Percentiles rank a stretch among this genome's conserved stretches.
phyloP scores from a whole-genome alignment of 2,797 vertebrate genomes.

The Falco berigora region DNA sequence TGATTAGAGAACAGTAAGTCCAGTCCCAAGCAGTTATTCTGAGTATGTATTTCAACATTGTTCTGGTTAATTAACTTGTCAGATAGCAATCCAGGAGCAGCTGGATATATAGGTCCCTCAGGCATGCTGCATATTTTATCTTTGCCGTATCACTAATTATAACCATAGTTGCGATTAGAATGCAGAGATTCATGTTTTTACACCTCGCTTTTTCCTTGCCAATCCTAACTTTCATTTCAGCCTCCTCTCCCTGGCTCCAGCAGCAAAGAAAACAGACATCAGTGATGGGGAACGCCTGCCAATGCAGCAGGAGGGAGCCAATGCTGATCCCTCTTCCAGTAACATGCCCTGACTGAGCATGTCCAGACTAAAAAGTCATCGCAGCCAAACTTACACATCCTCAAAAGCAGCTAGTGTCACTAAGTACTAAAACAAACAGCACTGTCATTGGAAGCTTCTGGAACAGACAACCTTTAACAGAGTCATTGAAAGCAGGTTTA shows the following conservation, averaged over 20 bases:
- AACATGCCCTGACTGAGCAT: neutral
- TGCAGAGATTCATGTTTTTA: neutral
- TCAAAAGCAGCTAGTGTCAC: neutral
- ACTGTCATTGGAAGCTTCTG: neutral
- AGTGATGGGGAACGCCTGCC: neutral
- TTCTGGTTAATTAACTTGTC: slow-evolving; percentile 37
- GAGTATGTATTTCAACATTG: neutral
- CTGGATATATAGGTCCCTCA: neutral
- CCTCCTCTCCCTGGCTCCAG: neutral
- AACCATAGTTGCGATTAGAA: neutral
- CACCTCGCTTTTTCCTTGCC: neutral
- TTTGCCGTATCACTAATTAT: neutral
- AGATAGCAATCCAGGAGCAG: neutral
- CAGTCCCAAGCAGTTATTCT: neutral
- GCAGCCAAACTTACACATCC: neutral
- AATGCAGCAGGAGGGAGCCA: neutral
- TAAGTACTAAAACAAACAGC: neutral
- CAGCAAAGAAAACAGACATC: neutral
- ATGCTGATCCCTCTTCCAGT: neutral
- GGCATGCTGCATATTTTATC: neutral
- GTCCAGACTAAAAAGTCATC: neutral
- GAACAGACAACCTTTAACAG: neutral
- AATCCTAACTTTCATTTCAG: neutral
- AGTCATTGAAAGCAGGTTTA: neutral
- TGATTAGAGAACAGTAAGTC: neutral